Evolutionary conservation across 1,140 invertebrate species (phyloP).

Genomic region (Caerostris darwini): DNA sequence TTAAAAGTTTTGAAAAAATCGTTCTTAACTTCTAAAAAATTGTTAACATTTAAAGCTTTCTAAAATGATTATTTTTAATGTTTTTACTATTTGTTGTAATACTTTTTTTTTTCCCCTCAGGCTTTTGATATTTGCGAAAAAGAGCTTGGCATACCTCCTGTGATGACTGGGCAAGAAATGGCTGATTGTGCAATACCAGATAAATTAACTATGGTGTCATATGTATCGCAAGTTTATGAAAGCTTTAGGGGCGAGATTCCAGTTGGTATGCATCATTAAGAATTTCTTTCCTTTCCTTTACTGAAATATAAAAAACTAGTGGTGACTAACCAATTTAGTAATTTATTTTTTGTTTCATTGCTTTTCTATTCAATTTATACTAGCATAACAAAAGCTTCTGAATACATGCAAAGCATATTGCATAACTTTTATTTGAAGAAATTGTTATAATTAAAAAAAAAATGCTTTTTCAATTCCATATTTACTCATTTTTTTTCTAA

Average conservation of each 20-base stretch:
- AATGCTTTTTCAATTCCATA: no score
- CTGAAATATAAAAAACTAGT: neutral
- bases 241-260: conserved; percentile 91
- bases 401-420: no score
- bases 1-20: neutral
- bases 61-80: neutral
- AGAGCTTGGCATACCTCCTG: conserved; percentile 89
- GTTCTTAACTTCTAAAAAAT: neutral
- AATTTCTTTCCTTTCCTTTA: neutral
- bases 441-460: no score
- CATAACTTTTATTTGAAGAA: no score
- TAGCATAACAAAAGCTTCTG: no score
- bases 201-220: conserved; percentile 89
- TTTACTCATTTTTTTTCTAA: no score
- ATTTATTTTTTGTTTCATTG: neutral
- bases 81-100: neutral
- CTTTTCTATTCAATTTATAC: neutral
- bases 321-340: neutral
- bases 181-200: conserved; percentile 87
- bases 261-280: conserved; percentile 78
- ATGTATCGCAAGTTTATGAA: conserved; percentile 93
- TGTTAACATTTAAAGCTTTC: neutral
- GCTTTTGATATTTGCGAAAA: conserved; percentile 91
- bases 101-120: conserved; percentile 39
- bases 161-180: conserved; percentile 92